Evolutionary conservation across 1,140 invertebrate genomes (phyloP), one percentile per base, ranked within the genome.

Genomic region (Brachionus rotundiformis): DNA sequence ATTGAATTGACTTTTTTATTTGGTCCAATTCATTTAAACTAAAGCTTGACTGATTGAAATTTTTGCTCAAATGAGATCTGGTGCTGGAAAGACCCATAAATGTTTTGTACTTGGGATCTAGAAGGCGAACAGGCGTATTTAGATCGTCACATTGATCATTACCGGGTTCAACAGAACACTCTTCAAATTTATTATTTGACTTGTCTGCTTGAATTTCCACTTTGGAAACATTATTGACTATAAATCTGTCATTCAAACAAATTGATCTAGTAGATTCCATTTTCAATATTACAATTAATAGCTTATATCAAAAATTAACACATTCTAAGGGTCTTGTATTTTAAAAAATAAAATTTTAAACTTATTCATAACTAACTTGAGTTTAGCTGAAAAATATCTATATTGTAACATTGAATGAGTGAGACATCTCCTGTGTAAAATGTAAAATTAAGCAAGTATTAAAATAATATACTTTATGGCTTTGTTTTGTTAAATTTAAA

Each of bases 341-440:
- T 54, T 7, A 8, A 54, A 54, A 39, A 39, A 10, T 39, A 2
- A 39, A 54, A 23, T 19, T 54, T 19, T 19, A 25, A 54, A 54
- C 5, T 19, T 54, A 25, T 63, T 63, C 61, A 63, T 63, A 63
- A 63, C 27, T 63, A 63, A 63, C 61, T 63, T 63, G 29, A 33
- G 61, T 33, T 63, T 63, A 63, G 61, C 16, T 63, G 3, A 13
- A 29, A 5, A 31, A 3, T 29, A 29, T 33, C 29, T 29, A 29
- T 1, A 33, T 23, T 63, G 16, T 63, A 63, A 11, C 13, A 29
- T 63, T 33, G 4, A 23, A 54, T 54, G n/a, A 5, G 2, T 19
- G 16, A 54, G 19, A 54, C 4, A 54, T 2, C 4, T 7, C 5
- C 47, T 7, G 47, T 54, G 47, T 19, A 19, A 19, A 19, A 19